Evolutionary conservation across 1,140 invertebrate genomes (phyloP), one percentile per base, ranked within the genome.

Genomic region (Drosophila triauraria): DNA sequence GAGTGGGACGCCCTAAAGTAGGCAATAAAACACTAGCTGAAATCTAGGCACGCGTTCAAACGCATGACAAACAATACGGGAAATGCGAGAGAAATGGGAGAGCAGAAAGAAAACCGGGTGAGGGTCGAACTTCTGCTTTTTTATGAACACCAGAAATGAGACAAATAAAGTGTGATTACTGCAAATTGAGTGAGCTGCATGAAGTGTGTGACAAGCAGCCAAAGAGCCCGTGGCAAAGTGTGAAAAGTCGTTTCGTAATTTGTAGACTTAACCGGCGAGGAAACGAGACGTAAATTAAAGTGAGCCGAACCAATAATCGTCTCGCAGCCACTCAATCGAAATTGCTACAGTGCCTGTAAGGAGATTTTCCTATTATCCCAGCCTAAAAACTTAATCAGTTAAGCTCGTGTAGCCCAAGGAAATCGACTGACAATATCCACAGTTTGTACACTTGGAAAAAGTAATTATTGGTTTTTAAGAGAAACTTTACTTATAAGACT

Each of bases 121-220:
- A 38, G 30, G 63, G 74, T 47, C 54, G 51, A 77, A 69, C 50
- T 70, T 81, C 25, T 61, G 25, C 15, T 40, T 62, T 78, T 87
- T 84, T 82, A 90, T 87, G 84, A 88, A 84, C 80, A 87, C 82
- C 80, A 64, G 75, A 84, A 88, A 88, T 84, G 77, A 61, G 72
- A 67, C 80, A 88, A 87, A 88, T 87, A 78, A 84, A 88, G 80
- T 87, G 84, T 87, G 82, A 87, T 88, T 87, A 84, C 85, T 84
- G 77, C 62, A 87, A 87, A 87, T 87, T 90, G 85, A 90, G 85
- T 90, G 68, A 80, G 85, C 67, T 62, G 53, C 78, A 62, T 56
- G 64, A 85, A 78, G 77, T 78, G 81, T 79, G 76, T 64, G 62
- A 69, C 56, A 74, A 78, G 65, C 50, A 61, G 46, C 42, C 57